These are phyloP conservation scores for Verasper variegatus DNA, from an alignment of 2,113 vertebrate genomes.

Conservation along the genomic window DNA sequence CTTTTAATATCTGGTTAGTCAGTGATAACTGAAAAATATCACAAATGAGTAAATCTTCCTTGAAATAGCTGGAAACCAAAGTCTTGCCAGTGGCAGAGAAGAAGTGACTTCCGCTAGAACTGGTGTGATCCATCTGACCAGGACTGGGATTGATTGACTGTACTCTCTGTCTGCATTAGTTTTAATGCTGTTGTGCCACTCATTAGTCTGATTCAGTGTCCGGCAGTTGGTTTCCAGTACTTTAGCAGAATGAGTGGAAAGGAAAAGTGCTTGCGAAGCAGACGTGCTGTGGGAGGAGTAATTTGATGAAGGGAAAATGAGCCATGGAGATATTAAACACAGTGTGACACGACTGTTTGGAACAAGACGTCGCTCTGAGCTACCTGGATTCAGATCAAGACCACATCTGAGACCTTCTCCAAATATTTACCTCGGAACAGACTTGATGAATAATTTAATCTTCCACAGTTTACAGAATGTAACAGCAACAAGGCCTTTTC, in stretches of 20 bases:
- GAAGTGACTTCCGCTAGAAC: too few species aligned
- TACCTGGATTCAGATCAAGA: not conserved
- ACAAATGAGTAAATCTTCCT: too few species aligned
- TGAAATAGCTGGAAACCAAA: too few species aligned
- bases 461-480: too few species aligned
- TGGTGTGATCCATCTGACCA: not conserved
- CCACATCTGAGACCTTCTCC: not conserved
- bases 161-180: not conserved
- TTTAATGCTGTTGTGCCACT: not conserved
- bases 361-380: not conserved
- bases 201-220: not conserved
- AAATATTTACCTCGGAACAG: not conserved
- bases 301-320: constrained; percentile 5
- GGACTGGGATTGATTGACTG: not conserved
- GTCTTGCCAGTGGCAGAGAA: too few species aligned
- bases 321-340: not conserved
- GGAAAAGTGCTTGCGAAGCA: not conserved
- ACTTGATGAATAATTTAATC: not conserved
- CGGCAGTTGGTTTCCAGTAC: not conserved
- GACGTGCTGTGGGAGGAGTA: not conserved
- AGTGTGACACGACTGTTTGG: not conserved
- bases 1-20: too few species aligned
- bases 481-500: not conserved
- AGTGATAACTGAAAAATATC: too few species aligned
- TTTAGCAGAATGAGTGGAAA: not conserved